Evolutionary conservation across 2,113 vertebrate genomes (phyloP).

Genomic region (Sula dactylatra): DNA sequence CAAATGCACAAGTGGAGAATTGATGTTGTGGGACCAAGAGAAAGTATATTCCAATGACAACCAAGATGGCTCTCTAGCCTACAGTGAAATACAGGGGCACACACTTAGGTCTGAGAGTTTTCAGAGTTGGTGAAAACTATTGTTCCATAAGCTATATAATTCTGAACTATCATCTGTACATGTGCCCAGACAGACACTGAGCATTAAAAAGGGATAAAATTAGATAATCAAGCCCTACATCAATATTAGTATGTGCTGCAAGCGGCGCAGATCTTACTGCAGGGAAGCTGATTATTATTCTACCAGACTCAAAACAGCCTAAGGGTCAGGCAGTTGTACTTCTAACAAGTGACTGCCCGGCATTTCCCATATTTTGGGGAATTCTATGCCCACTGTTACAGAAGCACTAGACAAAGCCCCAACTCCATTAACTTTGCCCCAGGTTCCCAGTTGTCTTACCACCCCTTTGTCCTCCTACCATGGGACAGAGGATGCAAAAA

Average conservation of each 20-base stretch:
- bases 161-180: background rate
- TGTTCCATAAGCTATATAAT: background rate
- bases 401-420: background rate
- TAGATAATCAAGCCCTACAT: background rate
- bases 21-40: background rate
- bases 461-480: background rate
- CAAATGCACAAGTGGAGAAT: background rate
- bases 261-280: background rate
- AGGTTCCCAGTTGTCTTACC: background rate
- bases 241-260: background rate
- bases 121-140: background rate
- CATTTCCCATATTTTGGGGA: background rate
- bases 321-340: background rate
- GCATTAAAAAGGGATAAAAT: background rate
- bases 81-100: rapidly evolving
- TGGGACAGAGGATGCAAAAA: background rate
- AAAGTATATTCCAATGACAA: background rate
- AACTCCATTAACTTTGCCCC: background rate
- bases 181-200: background rate
- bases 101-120: background rate
- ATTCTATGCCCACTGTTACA: background rate
- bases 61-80: background rate
- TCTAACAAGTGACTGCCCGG: background rate
- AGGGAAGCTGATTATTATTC: background rate
- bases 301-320: background rate